Evolutionary conservation across 2,797 vertebrate species (phyloP), one percentile per base, ranked within the genome.

Genomic region (Streptopelia turtur): DNA sequence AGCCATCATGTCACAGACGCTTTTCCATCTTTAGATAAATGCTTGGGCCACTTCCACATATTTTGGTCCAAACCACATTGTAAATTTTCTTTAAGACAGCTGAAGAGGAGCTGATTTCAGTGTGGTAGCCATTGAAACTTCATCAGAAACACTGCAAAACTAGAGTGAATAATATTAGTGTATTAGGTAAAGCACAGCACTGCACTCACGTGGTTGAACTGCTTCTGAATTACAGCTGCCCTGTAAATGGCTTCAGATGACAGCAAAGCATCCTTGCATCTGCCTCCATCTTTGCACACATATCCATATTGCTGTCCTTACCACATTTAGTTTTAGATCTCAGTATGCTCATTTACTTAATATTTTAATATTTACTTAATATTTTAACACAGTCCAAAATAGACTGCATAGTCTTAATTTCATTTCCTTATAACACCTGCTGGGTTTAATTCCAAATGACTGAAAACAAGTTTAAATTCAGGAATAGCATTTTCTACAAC

Each of bases 181-280:
- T 5, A 16, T 8, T 2, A 47, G 68, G 59, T 47, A 80, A 30
- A 83, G n/a, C 30, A 41, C 8, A 43, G 30, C 1, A 11, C 43
- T 59, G 39, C 43, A 25, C 39, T 66, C 31, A 3, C 0, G 0
- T 4, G 21, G 33, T 1, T 43, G 47, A 74, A 6, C 33, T 35
- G 33, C 2, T 82, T 9, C 52, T 39, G 33, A 80, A 59, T 47
- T 70, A 37, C 63, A 47, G 47, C 37, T 89, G 70, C 59, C 50
- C 64, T 1, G 0, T 2, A 14, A n/a, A n/a, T 39, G 56, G 20
- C 45, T 84, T 65, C 59, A 47, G 56, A 20, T 10, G 39, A 56
- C 52, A 77, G 35, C 30, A 55, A 65, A 72, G 27, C 0, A 0
- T 5, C 39, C 4, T 22, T 45, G 16, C 52, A 57, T 15, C 50